Conservation (phyloP, 2,797 vertebrate genomes). For the Gila robusta region DNA sequence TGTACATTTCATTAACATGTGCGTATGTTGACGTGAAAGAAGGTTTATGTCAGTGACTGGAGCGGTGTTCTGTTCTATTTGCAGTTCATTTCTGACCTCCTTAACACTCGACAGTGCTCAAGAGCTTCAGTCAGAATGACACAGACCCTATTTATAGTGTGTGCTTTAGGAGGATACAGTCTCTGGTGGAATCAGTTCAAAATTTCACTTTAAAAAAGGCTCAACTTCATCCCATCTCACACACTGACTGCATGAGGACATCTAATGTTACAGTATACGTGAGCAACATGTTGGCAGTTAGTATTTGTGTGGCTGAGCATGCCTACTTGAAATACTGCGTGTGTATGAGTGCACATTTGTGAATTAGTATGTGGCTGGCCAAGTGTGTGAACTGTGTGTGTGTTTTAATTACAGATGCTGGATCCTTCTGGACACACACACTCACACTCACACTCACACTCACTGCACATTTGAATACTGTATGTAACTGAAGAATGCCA, state of each 20-base stretch:
- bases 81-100: conserved; percentile 63
- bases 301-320: not conserved
- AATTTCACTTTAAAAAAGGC: conserved; percentile 34
- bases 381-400: not conserved
- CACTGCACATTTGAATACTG: conserved; percentile 66
- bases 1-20: not conserved
- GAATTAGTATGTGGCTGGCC: not conserved
- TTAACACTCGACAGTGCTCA: conserved; percentile 59
- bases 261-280: conserved; percentile 1
- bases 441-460: not conserved
- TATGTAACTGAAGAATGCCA: conserved; percentile 9
- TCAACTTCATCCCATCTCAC: conserved; percentile 1
- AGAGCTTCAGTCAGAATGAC: conserved; percentile 66
- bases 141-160: conserved; percentile 79
- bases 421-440: conserved; percentile 8
- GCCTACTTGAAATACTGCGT: not conserved
- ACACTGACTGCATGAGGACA: not conserved
- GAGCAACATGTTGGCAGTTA: conserved; percentile 1
- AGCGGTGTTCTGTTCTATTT: conserved; percentile 61
- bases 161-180: conserved; percentile 40
- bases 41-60: conserved; percentile 47
- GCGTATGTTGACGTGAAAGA: conserved; percentile 30
- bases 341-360: not conserved
- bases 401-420: conserved; percentile 25
- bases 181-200: conserved; percentile 40